Evolutionary conservation across 1,140 invertebrate species (phyloP).

Genomic region (Zaprionus gabonicus): DNA sequence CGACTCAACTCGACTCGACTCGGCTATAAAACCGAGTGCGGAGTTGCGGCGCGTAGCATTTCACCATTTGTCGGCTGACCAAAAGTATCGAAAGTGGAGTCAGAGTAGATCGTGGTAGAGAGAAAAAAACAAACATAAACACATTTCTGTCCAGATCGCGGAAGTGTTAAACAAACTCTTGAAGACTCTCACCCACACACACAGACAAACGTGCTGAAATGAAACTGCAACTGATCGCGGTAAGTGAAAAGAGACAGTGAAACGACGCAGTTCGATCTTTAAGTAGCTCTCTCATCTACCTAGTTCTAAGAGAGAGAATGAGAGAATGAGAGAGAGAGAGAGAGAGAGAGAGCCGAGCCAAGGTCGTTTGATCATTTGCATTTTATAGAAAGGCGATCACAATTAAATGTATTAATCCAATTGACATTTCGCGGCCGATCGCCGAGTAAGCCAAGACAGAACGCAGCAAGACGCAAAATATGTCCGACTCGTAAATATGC

Average conservation of each 20-base stretch:
- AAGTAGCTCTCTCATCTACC: background rate
- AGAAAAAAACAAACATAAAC: slow-evolving; percentile 27
- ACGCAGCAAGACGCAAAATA: slow-evolving; percentile 29
- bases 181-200: slow-evolving; percentile 8
- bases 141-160: slow-evolving; percentile 39
- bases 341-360: slow-evolving; percentile 37
- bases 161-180: slow-evolving; percentile 42
- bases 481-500: slow-evolving; percentile 50
- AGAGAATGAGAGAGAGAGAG: slow-evolving; percentile 37
- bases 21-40: slow-evolving; percentile 69
- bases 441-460: slow-evolving; percentile 22
- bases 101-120: background rate
- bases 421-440: slow-evolving; percentile 62
- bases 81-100: slow-evolving; percentile 33
- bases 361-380: slow-evolving; percentile 77
- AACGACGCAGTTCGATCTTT: background rate
- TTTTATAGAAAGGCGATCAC: slow-evolving; percentile 73
- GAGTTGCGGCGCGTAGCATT: slow-evolving; percentile 71
- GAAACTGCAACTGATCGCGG: slow-evolving; percentile 69
- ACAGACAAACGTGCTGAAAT: slow-evolving; percentile 34
- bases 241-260: slow-evolving; percentile 49
- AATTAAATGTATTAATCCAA: slow-evolving; percentile 63
- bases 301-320: slow-evolving; percentile 33
- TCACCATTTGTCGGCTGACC: slow-evolving; percentile 61
- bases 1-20: background rate